Conservation (phyloP, 2,888 invertebrate genomes). For the Sminthurinus aureus region DNA sequence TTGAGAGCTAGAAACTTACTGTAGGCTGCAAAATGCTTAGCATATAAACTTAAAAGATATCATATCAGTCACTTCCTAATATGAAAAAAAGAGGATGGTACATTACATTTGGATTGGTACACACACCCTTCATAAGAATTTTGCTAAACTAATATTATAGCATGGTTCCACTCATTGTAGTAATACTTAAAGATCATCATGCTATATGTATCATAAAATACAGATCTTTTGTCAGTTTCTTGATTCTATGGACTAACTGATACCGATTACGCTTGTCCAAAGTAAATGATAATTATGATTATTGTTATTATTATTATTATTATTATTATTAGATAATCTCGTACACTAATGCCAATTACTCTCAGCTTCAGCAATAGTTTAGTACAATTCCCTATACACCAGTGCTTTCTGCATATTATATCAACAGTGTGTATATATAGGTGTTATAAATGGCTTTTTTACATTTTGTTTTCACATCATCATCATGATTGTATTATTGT, state of each 20-base stretch:
- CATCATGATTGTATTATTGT: too few relatives aligned
- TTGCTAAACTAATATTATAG: background rate
- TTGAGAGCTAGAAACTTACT: background rate
- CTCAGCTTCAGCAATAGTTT: background rate
- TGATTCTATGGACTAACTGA: background rate
- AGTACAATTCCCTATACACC: too few relatives aligned
- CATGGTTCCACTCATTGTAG: background rate
- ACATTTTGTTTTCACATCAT: too few relatives aligned
- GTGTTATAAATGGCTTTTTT: too few relatives aligned
- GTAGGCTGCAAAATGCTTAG: conserved; percentile 6
- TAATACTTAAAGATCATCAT: background rate
- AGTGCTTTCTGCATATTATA: too few relatives aligned
- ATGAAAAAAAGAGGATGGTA: conserved; percentile 25
- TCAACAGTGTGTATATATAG: too few relatives aligned
- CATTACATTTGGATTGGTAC: conserved; percentile 23
- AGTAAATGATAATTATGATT: conserved; percentile 1
- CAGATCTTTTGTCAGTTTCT: background rate
- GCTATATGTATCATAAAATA: background rate
- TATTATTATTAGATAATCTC: background rate
- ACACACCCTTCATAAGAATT: conserved; percentile 27
- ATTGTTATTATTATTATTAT: background rate
- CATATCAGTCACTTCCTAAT: conserved; percentile 33
- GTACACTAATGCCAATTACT: background rate
- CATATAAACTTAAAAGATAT: conserved; percentile 17
- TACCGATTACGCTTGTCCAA: too few relatives aligned